Evolutionary conservation across 2,113 vertebrate species (phyloP).

Genomic region (Amphiprion ocellaris): DNA sequence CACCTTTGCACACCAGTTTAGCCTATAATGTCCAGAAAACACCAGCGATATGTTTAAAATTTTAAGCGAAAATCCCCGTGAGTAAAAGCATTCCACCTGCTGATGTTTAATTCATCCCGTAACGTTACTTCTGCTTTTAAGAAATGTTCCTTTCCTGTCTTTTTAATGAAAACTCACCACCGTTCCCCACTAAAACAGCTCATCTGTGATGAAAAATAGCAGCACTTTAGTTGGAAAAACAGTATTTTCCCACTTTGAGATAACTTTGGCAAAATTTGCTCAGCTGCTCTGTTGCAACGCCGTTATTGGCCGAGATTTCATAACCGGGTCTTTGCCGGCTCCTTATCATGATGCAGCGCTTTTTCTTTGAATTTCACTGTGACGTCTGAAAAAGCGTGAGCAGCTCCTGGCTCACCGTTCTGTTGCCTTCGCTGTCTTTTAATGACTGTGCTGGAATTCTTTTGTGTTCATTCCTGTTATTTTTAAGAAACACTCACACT

Average conservation of each 20-base stretch:
- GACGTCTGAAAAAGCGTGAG: not conserved
- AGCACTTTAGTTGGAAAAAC: slow-evolving; percentile 42
- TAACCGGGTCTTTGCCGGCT: not conserved
- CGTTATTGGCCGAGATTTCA: slow-evolving; percentile 28
- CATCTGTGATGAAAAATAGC: not conserved
- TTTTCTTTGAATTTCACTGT: not conserved
- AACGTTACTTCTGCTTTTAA: too few species aligned
- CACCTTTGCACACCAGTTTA: too few species aligned
- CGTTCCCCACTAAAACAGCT: not conserved
- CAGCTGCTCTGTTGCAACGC: not conserved
- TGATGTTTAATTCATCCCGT: too few species aligned
- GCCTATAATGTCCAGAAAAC: too few species aligned
- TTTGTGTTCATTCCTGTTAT: slow-evolving; percentile 39
- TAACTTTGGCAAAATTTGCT: slow-evolving; percentile 25
- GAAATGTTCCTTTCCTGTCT: too few species aligned
- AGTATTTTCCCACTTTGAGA: slow-evolving; percentile 18
- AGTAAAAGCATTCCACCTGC: too few species aligned
- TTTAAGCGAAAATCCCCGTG: too few species aligned
- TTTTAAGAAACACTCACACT: slow-evolving; percentile 1
- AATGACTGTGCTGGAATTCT: not conserved
- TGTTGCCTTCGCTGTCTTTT: slow-evolving; percentile 35
- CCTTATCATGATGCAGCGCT: not conserved
- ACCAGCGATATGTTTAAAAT: too few species aligned
- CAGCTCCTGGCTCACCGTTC: not conserved
- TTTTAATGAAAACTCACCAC: too few species aligned